These are phyloP conservation scores for Polymixis flavicincta DNA, from an alignment of 2,888 invertebrate species.

Conservation along the genomic window DNA sequence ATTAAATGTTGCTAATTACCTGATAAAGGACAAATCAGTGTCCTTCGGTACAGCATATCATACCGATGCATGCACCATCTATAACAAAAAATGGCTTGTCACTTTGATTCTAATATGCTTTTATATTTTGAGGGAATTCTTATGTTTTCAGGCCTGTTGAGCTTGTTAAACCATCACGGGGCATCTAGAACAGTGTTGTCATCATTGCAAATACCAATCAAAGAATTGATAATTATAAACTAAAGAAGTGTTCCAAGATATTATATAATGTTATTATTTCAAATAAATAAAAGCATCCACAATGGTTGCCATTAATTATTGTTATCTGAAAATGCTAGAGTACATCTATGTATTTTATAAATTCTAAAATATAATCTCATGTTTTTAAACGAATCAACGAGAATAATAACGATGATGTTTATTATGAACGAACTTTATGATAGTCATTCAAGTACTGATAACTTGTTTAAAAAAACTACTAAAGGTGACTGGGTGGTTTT, in stretches of 20 bases:
- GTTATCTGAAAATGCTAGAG: neutral
- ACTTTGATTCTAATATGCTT: neutral
- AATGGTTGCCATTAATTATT: neutral
- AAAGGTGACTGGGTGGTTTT: neutral
- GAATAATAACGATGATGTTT: neutral
- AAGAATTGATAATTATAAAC: neutral
- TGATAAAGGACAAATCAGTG: conserved; percentile 17
- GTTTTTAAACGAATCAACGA: conserved; percentile 26
- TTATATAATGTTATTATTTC: neutral
- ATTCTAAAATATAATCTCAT: neutral
- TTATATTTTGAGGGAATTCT: neutral
- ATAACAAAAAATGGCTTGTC: conserved; percentile 17
- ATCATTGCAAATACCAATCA: conserved; percentile 62
- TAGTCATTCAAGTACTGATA: neutral
- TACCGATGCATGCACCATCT: conserved; percentile 5
- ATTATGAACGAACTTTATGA: neutral
- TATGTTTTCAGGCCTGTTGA: conserved; percentile 82
- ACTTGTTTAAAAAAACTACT: neutral
- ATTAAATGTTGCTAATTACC: conserved; percentile 31
- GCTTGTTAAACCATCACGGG: conserved; percentile 76
- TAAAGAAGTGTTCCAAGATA: neutral
- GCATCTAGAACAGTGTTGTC: conserved; percentile 72
- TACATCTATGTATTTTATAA: no score
- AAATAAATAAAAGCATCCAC: neutral
- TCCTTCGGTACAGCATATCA: neutral